Evolutionary conservation across 2,888 invertebrate genomes (phyloP), one percentile per base, ranked within the genome.

Genomic region (Leucophenga montana): DNA sequence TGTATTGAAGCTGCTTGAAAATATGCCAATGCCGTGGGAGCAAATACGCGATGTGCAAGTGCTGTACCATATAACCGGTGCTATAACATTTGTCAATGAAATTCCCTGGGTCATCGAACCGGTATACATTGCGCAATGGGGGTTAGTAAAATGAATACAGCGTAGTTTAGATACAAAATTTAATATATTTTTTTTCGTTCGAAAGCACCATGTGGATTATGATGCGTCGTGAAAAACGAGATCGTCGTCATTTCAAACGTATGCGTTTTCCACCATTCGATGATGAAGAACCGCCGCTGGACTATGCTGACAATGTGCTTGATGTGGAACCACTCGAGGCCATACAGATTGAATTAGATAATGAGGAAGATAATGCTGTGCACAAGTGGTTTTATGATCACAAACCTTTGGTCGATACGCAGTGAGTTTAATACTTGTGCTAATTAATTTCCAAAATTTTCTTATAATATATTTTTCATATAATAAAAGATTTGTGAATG

Each of bases 11-110:
- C 91, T 99, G 1, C 89, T 99, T 71, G 99, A 99, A 89, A 99
- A 99, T 89, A 99, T 99, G 99, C 99, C 99, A 0, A 99, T 99
- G 99, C 99, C 99, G 0, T 99, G 99, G 99, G 99, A 99, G 89
- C 99, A 99, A 90, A 99, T 99, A 74, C 91, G 99, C 73, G 99
- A 99, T 89, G 98, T 98, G 0, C 96, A 97, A 90, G 98, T 97
- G 8, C 90, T 99, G 31, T 99, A 99, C 88, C 99, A 99, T 85
- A 99, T 99, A 73, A 99, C 99, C 9, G 99, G 99, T 62, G 99
- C 99, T 14, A 99, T 99, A 73, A 99, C 99, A 8, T 99, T 99
- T 90, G 98, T 99, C 3, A 99, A 99, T 90, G 99, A 99, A 91
- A 99, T 99, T 83, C 99, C 99, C 1, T 98, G 99, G 97, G 98